These are phyloP conservation scores for Seira ritae DNA, from an alignment of 2,888 invertebrate species.

Conservation along the genomic window DNA sequence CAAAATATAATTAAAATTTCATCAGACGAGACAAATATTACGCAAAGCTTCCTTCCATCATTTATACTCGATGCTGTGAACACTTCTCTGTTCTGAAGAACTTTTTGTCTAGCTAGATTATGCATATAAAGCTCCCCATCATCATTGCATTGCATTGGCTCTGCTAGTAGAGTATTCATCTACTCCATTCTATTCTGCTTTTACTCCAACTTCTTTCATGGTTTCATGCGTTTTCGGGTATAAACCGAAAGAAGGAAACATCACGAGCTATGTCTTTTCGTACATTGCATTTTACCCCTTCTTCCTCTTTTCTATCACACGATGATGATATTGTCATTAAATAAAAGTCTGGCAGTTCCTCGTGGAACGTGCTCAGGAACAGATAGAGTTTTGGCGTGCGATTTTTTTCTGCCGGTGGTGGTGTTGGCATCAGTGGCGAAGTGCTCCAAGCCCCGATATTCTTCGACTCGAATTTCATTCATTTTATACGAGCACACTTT, in stretches of 20 bases:
- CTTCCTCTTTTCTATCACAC: neutral
- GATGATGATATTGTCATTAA: constrained; percentile 1
- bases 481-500: no score
- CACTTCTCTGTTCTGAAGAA: no score
- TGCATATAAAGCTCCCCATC: no score
- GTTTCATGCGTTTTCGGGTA: constrained; percentile 9
- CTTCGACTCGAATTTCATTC: no score
- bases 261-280: neutral
- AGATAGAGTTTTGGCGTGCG: neutral
- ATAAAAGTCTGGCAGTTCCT: constrained; percentile 40
- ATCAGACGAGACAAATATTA: no score
- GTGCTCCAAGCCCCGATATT: no score
- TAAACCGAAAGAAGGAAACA: neutral
- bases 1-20: no score
- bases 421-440: neutral
- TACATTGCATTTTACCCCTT: neutral
- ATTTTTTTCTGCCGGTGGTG: constrained; percentile 13
- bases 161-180: no score
- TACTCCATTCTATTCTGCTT: neutral
- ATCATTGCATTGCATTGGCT: no score
- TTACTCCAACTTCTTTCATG: constrained; percentile 1
- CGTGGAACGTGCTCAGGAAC: constrained; percentile 58
- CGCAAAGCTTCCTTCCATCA: no score
- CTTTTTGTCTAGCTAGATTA: no score
- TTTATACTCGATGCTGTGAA: no score